phyloP scores from a whole-genome alignment of 2,888 invertebrate genomes.

The Mimachlamys varia region DNA sequence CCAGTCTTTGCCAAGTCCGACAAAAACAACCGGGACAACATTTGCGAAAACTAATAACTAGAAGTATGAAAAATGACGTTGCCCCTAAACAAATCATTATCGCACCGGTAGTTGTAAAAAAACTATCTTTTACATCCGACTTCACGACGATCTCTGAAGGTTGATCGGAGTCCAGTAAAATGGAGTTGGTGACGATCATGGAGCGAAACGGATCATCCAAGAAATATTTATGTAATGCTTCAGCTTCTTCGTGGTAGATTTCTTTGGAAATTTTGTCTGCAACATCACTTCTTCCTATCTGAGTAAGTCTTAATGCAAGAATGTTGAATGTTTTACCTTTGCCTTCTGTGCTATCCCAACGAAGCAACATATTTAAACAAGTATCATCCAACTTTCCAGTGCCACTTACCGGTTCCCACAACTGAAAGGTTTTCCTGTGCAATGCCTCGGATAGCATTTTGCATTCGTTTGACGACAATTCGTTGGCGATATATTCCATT shows the following conservation, averaged over 20 bases:
- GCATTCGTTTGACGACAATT: slow-evolving; percentile 69
- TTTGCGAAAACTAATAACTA: slow-evolving; percentile 39
- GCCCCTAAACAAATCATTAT: slow-evolving; percentile 41
- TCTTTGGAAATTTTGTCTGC: slow-evolving; percentile 67
- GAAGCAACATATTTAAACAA: slow-evolving; percentile 65
- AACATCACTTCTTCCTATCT: slow-evolving; percentile 69
- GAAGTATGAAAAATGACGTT: slow-evolving; percentile 38
- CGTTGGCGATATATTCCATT: slow-evolving; percentile 73
- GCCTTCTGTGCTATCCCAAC: slow-evolving; percentile 70
- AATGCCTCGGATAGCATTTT: slow-evolving; percentile 64
- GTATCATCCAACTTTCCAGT: slow-evolving; percentile 56
- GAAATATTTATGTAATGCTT: slow-evolving; percentile 60
- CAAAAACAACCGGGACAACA: slow-evolving; percentile 54
- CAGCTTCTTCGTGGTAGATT: slow-evolving; percentile 69
- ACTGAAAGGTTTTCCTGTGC: slow-evolving; percentile 56
- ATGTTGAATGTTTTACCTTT: slow-evolving; percentile 69
- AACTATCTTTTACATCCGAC: neutral
- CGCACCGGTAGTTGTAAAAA: neutral
- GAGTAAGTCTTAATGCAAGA: slow-evolving; percentile 67
- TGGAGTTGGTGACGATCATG: slow-evolving; percentile 59
- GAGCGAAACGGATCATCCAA: slow-evolving; percentile 67
- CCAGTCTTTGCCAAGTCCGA: slow-evolving; percentile 49
- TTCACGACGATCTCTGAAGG: slow-evolving; percentile 19
- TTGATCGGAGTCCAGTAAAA: slow-evolving; percentile 56
- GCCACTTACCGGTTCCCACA: slow-evolving; percentile 52